Base-by-base conservation (phyloP, 2,113 vertebrate genomes). In the Cinclus cinclus region DNA sequence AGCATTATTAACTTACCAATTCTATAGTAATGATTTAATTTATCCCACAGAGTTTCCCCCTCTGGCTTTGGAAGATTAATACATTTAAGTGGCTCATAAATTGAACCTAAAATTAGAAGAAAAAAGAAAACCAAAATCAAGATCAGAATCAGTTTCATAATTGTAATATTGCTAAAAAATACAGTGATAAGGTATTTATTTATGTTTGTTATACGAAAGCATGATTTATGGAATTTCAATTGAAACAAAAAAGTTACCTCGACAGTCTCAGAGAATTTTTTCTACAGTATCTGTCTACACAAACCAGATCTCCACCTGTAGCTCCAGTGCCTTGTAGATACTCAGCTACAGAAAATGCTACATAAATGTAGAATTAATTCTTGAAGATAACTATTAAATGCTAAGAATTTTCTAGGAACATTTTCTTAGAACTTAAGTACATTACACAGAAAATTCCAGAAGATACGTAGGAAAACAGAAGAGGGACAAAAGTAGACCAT, bases 21-120 rank as follows among this genome's bases (percentile, higher is more conserved):
- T 95, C 85, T 98, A 96, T 99, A 99, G 97, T 98, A 99, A 94
- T 97, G 98, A 94, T 99, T 99, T 95, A 99, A 96, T 94, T 99
- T 99, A 92, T 99, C 99, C 99, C 99, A 99, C 6, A 99, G 87
- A 33, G 98, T 99, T 94, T 98, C 98, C 81, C 98, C 98, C 47
- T 99, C 98, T 70, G 98, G 84, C 97, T 98, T 97, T 96, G 96
- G 97, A 91, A 98, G 97, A 69, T 98, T 86, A 98, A 98, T 97
- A 98, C 98, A 98, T 97, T 99, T 99, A 71, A 99, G 98, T 50
- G 99, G 99, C 97, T 99, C 99, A 98, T 99, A 99, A 94, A 99
- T 99, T 79, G 99, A 99, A 76, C 98, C 99, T 99, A 96, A 95
- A 90, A 94, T 91, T 83, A 92, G 18, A 62, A 13, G 42, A 22